Evolutionary conservation across 2,888 invertebrate species (phyloP).

Genomic region (Conomelus anceps): DNA sequence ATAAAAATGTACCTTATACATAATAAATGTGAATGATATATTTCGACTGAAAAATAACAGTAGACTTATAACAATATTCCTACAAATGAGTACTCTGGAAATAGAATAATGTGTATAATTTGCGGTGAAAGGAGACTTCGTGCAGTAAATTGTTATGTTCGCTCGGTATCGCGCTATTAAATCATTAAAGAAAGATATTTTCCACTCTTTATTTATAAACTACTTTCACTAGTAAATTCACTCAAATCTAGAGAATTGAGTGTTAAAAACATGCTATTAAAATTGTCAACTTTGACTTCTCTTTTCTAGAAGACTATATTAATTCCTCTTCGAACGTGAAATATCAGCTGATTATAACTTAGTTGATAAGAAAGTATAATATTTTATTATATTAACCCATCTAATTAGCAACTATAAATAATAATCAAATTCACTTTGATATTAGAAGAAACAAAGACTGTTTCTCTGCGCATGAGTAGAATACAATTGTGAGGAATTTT

Average conservation of each 20-base stretch:
- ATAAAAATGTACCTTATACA: too few relatives aligned
- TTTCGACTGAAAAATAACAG: neutral
- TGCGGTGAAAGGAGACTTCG: neutral
- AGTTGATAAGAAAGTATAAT: neutral
- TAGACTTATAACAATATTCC: neutral
- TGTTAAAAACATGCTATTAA: neutral
- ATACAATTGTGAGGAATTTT: too few relatives aligned
- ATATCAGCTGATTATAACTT: neutral
- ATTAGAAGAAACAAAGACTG: too few relatives aligned
- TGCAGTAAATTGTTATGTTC: neutral
- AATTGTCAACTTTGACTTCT: neutral
- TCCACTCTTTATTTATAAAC: neutral
- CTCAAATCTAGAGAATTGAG: neutral
- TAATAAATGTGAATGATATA: too few relatives aligned
- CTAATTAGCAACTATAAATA: too few relatives aligned
- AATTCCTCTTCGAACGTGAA: too few relatives aligned
- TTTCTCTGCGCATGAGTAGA: too few relatives aligned
- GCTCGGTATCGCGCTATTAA: neutral
- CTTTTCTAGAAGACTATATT: too few relatives aligned
- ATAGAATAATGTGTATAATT: neutral
- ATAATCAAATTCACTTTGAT: too few relatives aligned
- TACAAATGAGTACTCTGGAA: neutral
- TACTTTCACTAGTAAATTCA: neutral
- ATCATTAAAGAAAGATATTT: neutral
- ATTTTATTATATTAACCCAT: neutral